phyloP scores from a whole-genome alignment of 1,140 invertebrate species.

The Pygmarrhopalites habei region DNA sequence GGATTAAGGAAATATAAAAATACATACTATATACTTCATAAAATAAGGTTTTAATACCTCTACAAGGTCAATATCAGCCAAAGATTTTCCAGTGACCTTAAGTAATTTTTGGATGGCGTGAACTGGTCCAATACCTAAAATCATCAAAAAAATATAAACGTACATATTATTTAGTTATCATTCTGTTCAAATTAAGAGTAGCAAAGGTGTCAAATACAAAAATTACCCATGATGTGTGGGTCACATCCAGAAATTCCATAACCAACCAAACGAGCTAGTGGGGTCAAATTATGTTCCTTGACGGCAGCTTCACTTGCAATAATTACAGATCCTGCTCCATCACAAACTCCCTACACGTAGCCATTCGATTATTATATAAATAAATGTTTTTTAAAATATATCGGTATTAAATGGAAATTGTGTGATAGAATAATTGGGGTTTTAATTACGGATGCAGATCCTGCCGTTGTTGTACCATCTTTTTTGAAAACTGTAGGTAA shows the following conservation, averaged over 20 bases:
- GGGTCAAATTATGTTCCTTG: conserved; percentile 68
- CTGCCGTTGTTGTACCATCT: conserved; percentile 90
- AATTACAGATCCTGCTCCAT: conserved; percentile 86
- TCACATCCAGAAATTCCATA: conserved; percentile 39
- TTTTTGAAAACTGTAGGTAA: conserved; percentile 91
- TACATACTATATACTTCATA: too few relatives aligned
- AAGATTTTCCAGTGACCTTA: conserved; percentile 59
- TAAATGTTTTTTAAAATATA: neutral
- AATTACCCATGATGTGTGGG: too few relatives aligned
- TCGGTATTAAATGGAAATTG: neutral
- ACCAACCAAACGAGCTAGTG: conserved; percentile 62
- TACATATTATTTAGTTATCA: too few relatives aligned
- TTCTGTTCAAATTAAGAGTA: too few relatives aligned
- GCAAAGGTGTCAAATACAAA: too few relatives aligned
- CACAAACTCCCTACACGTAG: conserved; percentile 77
- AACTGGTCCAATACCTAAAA: conserved; percentile 73
- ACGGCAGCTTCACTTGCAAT: conserved; percentile 84
- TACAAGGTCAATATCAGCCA: conserved; percentile 84
- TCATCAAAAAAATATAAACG: too few relatives aligned
- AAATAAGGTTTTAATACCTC: too few relatives aligned
- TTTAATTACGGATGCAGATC: conserved; percentile 56
- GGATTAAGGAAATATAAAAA: too few relatives aligned
- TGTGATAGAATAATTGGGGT: neutral
- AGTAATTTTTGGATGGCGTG: conserved; percentile 81
- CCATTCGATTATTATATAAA: neutral